A percentile compares a stretch with the other conserved stretches of the same genome.
These are phyloP conservation scores for Danio kyathit DNA, from an alignment of 2,797 vertebrate species.

Conservation along the genomic window DNA sequence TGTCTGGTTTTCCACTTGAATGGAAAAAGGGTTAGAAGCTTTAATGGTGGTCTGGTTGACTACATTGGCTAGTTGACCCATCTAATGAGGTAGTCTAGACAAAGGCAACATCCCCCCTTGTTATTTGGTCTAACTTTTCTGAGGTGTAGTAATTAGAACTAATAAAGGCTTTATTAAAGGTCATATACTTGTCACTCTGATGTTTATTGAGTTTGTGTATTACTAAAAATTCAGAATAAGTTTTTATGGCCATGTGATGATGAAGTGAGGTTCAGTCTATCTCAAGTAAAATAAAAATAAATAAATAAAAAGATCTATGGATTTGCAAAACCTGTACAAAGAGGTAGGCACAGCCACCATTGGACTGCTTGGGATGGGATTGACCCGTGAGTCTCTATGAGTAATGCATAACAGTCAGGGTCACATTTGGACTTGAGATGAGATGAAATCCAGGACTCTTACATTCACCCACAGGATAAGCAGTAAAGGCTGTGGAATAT, in stretches of 20 bases:
- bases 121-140: neutral
- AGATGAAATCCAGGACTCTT: neutral
- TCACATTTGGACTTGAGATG: neutral
- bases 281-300: neutral
- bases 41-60: constrained; percentile 76
- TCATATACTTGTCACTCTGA: neutral
- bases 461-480: neutral
- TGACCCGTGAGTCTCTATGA: neutral
- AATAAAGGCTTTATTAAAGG: neutral
- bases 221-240: neutral
- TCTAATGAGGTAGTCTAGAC: constrained; percentile 46
- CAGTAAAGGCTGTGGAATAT: neutral
- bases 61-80: constrained; percentile 53
- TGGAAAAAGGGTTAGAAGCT: constrained; percentile 84
- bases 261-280: neutral
- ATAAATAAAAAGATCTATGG: neutral
- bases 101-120: constrained; percentile 12
- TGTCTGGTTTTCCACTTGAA: constrained; percentile 85
- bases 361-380: neutral
- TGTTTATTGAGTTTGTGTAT: neutral
- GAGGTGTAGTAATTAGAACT: neutral
- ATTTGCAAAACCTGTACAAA: neutral
- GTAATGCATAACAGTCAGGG: neutral
- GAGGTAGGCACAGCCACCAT: neutral
- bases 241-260: neutral